Evolutionary conservation across 2,113 vertebrate species (phyloP).

Genomic region (Manacus vitellinus): DNA sequence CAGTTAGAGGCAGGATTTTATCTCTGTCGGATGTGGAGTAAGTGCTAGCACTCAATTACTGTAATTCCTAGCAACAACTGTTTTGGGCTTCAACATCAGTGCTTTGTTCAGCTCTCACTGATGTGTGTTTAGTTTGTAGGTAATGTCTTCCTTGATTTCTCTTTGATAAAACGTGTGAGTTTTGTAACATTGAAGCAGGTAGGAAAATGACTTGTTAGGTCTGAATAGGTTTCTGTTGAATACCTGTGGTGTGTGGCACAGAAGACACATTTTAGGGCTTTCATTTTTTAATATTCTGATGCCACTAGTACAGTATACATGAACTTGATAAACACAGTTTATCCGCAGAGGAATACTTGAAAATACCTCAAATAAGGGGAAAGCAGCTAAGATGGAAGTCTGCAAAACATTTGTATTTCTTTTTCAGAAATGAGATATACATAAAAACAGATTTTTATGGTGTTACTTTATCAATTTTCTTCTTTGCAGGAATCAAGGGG

Average conservation of each 20-base stretch:
- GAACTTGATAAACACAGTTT: background rate
- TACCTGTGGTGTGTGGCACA: background rate
- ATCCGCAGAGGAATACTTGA: background rate
- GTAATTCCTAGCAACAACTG: background rate
- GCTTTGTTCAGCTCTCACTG: background rate
- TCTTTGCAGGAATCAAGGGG: background rate
- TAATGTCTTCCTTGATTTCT: background rate
- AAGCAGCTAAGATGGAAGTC: background rate
- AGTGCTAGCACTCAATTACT: background rate
- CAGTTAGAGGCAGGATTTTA: background rate
- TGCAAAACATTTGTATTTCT: background rate
- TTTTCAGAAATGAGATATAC: background rate
- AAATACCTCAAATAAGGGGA: background rate
- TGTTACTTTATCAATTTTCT: background rate
- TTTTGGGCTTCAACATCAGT: background rate
- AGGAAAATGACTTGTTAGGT: background rate
- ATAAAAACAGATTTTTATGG: background rate
- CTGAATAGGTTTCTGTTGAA: background rate
- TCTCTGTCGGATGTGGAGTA: accelerated
- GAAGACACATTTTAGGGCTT: background rate
- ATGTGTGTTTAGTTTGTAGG: background rate
- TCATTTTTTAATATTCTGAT: background rate
- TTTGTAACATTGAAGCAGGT: background rate
- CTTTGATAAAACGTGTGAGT: background rate
- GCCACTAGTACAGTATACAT: background rate